Percentiles rank a stretch among this genome's conserved stretches.
phyloP scores from a whole-genome alignment of 1,140 invertebrate genomes.

The Asbolus verrucosus region DNA sequence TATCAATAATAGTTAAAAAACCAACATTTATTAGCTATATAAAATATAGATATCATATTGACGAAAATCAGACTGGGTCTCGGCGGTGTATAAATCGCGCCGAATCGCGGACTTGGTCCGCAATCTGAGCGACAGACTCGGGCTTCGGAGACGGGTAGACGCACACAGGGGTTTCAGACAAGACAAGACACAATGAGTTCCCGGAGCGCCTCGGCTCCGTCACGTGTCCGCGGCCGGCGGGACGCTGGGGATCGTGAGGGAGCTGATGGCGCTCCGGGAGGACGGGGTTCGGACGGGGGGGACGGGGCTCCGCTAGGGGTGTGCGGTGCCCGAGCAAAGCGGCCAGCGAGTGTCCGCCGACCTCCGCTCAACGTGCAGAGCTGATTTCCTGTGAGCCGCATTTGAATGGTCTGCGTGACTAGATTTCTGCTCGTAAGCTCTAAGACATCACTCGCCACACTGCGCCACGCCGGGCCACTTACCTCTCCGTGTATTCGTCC shows the following conservation, averaged over 20 bases:
- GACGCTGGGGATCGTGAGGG: too few relatives aligned
- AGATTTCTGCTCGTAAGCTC: conserved; percentile 43
- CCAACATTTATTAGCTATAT: conserved; percentile 9
- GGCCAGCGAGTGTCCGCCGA: conserved; percentile 54
- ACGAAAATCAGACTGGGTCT: conserved; percentile 39
- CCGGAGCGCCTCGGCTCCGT: conserved; percentile 21
- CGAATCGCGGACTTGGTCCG: conserved; percentile 37
- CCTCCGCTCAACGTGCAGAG: conserved; percentile 60
- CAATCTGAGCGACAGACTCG: conserved; percentile 58
- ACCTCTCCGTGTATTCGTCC: conserved; percentile 98
- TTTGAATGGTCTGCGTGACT: conserved; percentile 44
- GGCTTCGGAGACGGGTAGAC: conserved; percentile 70
- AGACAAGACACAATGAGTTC: conserved; percentile 74
- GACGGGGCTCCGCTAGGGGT: conserved; percentile 50
- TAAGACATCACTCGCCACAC: conserved; percentile 41
- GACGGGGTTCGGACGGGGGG: conserved; percentile 35
- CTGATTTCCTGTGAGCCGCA: conserved; percentile 54
- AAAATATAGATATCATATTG: conserved; percentile 5
- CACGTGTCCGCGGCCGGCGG: too few relatives aligned
- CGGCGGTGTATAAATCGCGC: conserved; percentile 47
- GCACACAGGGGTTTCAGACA: conserved; percentile 79
- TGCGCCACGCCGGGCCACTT: conserved; percentile 67
- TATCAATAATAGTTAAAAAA: too few relatives aligned
- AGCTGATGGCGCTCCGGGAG: conserved; percentile 16
- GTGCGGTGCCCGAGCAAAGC: conserved; percentile 63